Base-by-base conservation (phyloP, 2,797 vertebrate genomes). In the Stomatorhinus walkeri region DNA sequence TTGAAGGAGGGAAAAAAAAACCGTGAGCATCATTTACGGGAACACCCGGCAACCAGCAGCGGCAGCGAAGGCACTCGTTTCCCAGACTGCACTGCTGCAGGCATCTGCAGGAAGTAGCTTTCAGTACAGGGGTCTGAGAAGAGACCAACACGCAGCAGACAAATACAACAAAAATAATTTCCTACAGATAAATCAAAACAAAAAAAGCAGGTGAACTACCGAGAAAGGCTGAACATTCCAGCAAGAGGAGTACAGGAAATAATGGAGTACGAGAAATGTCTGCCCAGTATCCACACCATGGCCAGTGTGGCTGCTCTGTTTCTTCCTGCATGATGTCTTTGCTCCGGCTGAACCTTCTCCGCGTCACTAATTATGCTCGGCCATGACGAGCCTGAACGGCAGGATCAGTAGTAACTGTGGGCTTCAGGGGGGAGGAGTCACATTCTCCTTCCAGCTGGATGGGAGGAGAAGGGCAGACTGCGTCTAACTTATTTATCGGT, bases 61-160 rank as follows among this genome's bases (percentile, higher is more conserved):
- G 52, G 24, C 4, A 56, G 81, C 4, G 22, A 9, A 24, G 43
- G 9, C n/a, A n/a, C 22, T 52, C 10, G 12, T 52, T 16, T 85
- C 83, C 83, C 83, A 54, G 83, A 49, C 4, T 85, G 83, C 83
- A 85, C 24, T 85, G 24, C 48, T 52, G 83, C 46, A 49, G 83
- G 24, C 49, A 2, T 14, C 10, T 16, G 12, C 28, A 8, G 4
- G 12, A 85, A 72, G 19, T 19, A 79, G 72, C 72, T 79, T 16
- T 40, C 36, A 79, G 36, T 43, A 79, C 19, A n/a, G 72, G 19
- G 36, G 36, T 46, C 3, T 46, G 72, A 79, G 72, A 43, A n/a
- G 36, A 40, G 14, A n/a, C 40, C 72, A n/a, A 8, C 49, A 52
- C 83, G 16, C 2, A n/a, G 7, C 16, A 79, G 72, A 76, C 72